Evolutionary conservation across 2,113 vertebrate genomes (phyloP).

Genomic region (Macaca fascicularis): DNA sequence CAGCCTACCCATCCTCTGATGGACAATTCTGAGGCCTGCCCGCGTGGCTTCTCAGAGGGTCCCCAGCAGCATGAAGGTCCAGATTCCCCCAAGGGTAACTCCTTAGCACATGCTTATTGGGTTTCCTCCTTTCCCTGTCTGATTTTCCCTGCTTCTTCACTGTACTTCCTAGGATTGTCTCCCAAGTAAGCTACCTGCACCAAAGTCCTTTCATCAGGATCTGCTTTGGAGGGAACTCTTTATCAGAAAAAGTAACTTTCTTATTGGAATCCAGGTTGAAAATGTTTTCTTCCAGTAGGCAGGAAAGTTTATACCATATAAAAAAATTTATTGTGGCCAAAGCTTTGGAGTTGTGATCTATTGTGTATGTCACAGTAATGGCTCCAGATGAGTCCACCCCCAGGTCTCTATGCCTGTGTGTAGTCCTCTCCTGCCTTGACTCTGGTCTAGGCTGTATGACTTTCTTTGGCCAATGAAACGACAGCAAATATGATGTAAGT

Average conservation of each 20-base stretch:
- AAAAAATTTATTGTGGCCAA: neutral
- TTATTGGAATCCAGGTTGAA: neutral
- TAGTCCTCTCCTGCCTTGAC: neutral
- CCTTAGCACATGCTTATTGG: no score
- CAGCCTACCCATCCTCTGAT: neutral
- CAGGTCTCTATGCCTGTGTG: neutral
- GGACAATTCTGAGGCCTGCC: neutral
- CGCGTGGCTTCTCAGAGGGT: neutral
- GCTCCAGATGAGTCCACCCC: no score
- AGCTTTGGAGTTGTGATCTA: neutral
- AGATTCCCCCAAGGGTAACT: no score
- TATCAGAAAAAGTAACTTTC: neutral
- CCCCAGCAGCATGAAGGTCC: neutral
- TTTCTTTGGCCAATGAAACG: neutral
- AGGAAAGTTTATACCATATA: neutral
- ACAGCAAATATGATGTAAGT: neutral
- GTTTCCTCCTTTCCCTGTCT: neutral
- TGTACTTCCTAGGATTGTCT: neutral
- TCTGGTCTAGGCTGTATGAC: neutral
- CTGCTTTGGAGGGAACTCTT: neutral
- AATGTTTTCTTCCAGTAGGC: neutral
- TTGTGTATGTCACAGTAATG: fast-evolving
- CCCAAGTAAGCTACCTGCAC: neutral
- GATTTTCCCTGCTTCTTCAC: no score
- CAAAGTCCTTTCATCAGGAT: neutral